phyloP scores from a whole-genome alignment of 2,113 vertebrate genomes.

The Uria lomvia region DNA sequence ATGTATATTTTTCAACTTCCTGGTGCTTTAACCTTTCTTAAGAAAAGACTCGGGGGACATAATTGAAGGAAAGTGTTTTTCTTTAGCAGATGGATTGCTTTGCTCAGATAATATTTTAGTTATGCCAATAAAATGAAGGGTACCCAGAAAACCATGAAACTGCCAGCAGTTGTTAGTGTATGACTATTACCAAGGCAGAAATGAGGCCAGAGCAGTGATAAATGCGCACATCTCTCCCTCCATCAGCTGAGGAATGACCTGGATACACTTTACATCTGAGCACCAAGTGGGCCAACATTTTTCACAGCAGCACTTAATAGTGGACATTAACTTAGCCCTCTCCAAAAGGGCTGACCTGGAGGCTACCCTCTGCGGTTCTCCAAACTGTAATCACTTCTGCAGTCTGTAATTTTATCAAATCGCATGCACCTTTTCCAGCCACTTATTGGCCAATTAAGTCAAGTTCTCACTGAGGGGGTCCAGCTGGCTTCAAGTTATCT shows the following conservation, averaged over 20 bases:
- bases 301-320: slow-evolving; percentile 91
- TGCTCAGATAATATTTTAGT: slow-evolving; percentile 76
- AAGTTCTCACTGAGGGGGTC: slow-evolving; percentile 99
- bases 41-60: slow-evolving; percentile 68
- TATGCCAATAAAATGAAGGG: slow-evolving; percentile 80
- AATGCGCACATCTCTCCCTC: slow-evolving; percentile 83
- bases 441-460: slow-evolving; percentile 99
- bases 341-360: slow-evolving; percentile 78
- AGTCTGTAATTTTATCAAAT: slow-evolving; percentile 97
- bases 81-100: slow-evolving; percentile 73
- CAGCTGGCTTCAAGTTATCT: slow-evolving; percentile 95
- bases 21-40: slow-evolving; percentile 69
- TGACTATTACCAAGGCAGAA: slow-evolving; percentile 88
- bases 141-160: slow-evolving; percentile 81
- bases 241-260: slow-evolving; percentile 93
- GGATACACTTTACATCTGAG: slow-evolving; percentile 83
- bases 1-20: slow-evolving; percentile 68
- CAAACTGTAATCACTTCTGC: slow-evolving; percentile 91
- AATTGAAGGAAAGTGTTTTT: slow-evolving; percentile 76
- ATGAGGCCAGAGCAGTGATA: slow-evolving; percentile 95
- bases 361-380: slow-evolving; percentile 74
- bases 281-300: slow-evolving; percentile 91
- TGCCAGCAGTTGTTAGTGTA: slow-evolving; percentile 86
- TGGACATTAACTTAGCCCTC: slow-evolving; percentile 86
- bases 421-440: slow-evolving; percentile 90